These are phyloP conservation scores for Pseudomyrmex sp. DNA, from an alignment of 1,140 invertebrate species.

Conservation along the genomic window DNA sequence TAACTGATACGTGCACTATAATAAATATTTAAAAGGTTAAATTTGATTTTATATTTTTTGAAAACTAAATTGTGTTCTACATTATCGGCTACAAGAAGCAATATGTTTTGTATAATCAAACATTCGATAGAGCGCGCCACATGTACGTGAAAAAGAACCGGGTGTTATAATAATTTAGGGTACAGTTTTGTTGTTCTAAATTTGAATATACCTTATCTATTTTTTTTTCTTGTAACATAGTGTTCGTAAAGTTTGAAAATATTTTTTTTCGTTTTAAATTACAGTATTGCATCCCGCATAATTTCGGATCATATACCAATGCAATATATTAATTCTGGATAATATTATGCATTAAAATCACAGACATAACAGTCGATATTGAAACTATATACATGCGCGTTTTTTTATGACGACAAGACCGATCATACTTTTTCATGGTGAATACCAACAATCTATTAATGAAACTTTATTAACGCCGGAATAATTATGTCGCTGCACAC, in stretches of 20 bases:
- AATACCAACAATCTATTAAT: conserved; percentile 52
- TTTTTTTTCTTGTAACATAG: neutral
- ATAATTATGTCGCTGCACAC: conserved; percentile 64
- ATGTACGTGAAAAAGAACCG: neutral
- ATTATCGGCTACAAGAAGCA: conserved; percentile 20
- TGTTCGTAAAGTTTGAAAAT: neutral
- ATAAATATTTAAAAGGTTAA: neutral
- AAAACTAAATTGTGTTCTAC: conserved; percentile 24
- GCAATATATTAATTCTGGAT: neutral
- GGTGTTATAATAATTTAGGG: too few species aligned
- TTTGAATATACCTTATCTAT: neutral
- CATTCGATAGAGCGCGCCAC: conserved; percentile 51
- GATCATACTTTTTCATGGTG: conserved; percentile 39
- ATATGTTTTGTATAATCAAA: neutral
- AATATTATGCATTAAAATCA: neutral
- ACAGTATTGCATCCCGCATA: neutral
- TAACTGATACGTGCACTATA: neutral
- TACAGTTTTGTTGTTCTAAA: neutral
- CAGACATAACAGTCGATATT: neutral
- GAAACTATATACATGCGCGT: conserved; percentile 10
- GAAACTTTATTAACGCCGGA: conserved; percentile 70
- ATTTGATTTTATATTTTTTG: neutral
- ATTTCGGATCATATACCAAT: neutral
- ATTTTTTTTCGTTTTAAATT: neutral
- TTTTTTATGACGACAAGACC: conserved; percentile 59